A percentile compares a stretch with the other conserved stretches of the same genome.
Evolutionary conservation across 2,888 invertebrate species (phyloP).

Genomic region (Perithous albicinctus): DNA sequence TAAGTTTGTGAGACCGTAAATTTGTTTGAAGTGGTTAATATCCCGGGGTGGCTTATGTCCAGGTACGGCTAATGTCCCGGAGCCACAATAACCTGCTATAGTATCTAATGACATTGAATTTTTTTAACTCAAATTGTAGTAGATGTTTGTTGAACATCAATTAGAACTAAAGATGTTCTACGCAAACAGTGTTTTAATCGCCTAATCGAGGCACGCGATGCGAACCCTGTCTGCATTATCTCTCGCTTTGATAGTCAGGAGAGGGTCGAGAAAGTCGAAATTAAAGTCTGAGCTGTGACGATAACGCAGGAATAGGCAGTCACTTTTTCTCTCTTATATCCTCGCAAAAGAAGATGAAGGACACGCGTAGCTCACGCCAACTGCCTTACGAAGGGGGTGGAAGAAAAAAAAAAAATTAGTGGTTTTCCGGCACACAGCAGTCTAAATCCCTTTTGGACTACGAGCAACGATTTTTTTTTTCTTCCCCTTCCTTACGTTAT

Average conservation of each 20-base stretch:
- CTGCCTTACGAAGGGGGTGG: background rate
- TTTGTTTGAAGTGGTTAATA: too few species aligned
- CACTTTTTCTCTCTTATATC: conserved; percentile 38
- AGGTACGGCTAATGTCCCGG: too few species aligned
- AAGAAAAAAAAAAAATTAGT: conserved; percentile 21
- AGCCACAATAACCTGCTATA: too few species aligned
- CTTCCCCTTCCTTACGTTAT: conserved; percentile 15
- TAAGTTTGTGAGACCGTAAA: too few species aligned
- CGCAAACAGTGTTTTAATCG: conserved; percentile 14
- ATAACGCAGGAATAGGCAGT: conserved; percentile 46
- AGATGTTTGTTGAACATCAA: too few species aligned
- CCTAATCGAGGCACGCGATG: background rate
- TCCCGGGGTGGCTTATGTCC: too few species aligned
- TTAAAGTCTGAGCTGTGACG: conserved; percentile 49
- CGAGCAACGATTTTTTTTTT: conserved; percentile 31
- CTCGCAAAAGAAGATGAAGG: conserved; percentile 13
- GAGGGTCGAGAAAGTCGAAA: conserved; percentile 20
- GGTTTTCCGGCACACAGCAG: background rate
- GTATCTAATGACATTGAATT: too few species aligned
- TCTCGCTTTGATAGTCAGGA: background rate
- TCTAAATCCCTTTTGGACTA: conserved; percentile 41
- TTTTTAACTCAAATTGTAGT: too few species aligned
- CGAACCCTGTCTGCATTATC: background rate
- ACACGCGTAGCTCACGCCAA: conserved; percentile 8
- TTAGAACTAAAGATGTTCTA: too few species aligned